Evolutionary conservation across 2,888 invertebrate genomes (phyloP).

Genomic region (Phyto melanocephala): DNA sequence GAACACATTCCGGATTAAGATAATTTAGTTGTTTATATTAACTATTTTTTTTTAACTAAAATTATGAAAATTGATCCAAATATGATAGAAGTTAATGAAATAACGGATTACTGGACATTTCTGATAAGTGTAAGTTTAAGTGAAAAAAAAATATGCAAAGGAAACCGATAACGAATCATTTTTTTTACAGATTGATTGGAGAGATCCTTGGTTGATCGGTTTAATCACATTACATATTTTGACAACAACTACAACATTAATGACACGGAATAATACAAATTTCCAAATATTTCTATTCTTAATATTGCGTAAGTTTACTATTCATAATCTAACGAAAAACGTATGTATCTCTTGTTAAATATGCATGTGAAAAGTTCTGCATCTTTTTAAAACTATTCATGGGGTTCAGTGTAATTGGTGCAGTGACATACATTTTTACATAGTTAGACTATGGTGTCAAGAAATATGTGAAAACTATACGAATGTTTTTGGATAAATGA

Average conservation of each 20-base stretch:
- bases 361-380: too few relatives aligned
- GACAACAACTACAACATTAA: slow-evolving; percentile 87
- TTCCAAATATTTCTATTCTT: slow-evolving; percentile 92
- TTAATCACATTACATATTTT: slow-evolving; percentile 87
- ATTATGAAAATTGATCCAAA: slow-evolving; percentile 80
- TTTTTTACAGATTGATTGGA: slow-evolving; percentile 88
- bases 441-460: too few relatives aligned
- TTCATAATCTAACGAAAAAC: too few relatives aligned
- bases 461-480: too few relatives aligned
- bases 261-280: slow-evolving; percentile 91
- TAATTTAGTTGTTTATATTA: neutral
- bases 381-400: too few relatives aligned
- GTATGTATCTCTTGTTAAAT: too few relatives aligned
- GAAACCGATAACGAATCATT: neutral
- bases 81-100: slow-evolving; percentile 84
- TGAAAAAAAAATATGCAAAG: neutral
- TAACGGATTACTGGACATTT: slow-evolving; percentile 88
- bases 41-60: slow-evolving; percentile 60
- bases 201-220: slow-evolving; percentile 91
- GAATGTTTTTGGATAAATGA: too few relatives aligned
- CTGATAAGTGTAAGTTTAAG: slow-evolving; percentile 85
- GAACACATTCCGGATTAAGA: neutral
- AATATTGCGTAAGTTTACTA: slow-evolving; percentile 87
- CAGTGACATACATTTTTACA: too few relatives aligned
- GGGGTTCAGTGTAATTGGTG: too few relatives aligned